Conservation (phyloP, 1,140 invertebrate genomes). For the Choristoneura fumiferana region DNA sequence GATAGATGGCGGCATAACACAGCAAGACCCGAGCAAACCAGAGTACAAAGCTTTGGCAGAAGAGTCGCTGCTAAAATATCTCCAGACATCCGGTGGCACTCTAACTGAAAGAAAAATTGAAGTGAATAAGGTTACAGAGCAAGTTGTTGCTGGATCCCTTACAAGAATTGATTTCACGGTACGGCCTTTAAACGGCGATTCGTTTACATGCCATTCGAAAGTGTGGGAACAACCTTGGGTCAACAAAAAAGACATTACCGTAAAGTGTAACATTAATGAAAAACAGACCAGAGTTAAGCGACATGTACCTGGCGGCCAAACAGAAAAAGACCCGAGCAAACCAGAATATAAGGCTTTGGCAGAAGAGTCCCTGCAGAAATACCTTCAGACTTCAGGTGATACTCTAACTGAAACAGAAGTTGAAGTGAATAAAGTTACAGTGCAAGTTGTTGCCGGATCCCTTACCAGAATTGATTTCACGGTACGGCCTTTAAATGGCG, state of each 20-base stretch:
- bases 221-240: slow-evolving; percentile 80
- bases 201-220: slow-evolving; percentile 67
- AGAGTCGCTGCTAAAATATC: slow-evolving; percentile 40
- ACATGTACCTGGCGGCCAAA: slow-evolving; percentile 16
- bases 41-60: slow-evolving; percentile 36
- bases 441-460: slow-evolving; percentile 22
- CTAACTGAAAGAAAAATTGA: slow-evolving; percentile 33
- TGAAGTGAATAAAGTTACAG: background rate
- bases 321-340: slow-evolving; percentile 25
- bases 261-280: slow-evolving; percentile 21
- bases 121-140: slow-evolving; percentile 35
- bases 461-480: slow-evolving; percentile 30
- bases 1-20: slow-evolving; percentile 17
- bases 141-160: slow-evolving; percentile 34
- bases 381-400: background rate
- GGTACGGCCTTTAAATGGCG: slow-evolving; percentile 1
- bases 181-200: background rate
- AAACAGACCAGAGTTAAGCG: slow-evolving; percentile 8
- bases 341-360: slow-evolving; percentile 28
- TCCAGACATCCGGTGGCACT: slow-evolving; percentile 23
- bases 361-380: slow-evolving; percentile 31
- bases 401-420: no score
- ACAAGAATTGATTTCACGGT: slow-evolving; percentile 28
- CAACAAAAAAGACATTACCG: slow-evolving; percentile 25
- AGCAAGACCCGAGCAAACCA: slow-evolving; percentile 31